Evolutionary conservation across 2,888 invertebrate genomes (phyloP).

Genomic region (Charanyca ferruginea): DNA sequence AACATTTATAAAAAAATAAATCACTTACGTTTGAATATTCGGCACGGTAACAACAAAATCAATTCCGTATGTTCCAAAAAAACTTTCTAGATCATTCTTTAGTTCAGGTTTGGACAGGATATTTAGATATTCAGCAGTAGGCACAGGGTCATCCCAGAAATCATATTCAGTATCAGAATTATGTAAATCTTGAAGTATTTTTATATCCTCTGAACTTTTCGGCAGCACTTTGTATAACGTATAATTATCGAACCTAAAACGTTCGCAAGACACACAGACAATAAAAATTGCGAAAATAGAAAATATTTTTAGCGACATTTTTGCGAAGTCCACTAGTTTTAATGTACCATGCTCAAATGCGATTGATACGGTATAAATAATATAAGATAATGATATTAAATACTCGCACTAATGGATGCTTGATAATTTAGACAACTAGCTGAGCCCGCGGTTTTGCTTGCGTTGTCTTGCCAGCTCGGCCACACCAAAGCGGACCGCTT

Average conservation of each 20-base stretch:
- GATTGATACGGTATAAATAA: conserved; percentile 13
- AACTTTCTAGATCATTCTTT: conserved; percentile 76
- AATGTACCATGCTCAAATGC: conserved; percentile 16
- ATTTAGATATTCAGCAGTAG: conserved; percentile 77
- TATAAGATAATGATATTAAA: conserved; percentile 26
- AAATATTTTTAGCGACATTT: conserved; percentile 65
- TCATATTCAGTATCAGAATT: conserved; percentile 80
- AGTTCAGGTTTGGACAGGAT: conserved; percentile 84
- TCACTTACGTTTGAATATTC: conserved; percentile 89
- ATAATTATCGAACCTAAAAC: conserved; percentile 81
- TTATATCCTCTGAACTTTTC: conserved; percentile 84
- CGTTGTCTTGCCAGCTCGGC: too few relatives aligned
- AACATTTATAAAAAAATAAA: neutral
- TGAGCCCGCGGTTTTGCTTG: too few relatives aligned
- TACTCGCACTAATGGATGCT: conserved; percentile 31
- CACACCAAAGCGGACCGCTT: too few relatives aligned
- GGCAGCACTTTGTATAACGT: conserved; percentile 91
- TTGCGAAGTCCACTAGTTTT: conserved; percentile 6
- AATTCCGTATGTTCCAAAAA: conserved; percentile 79
- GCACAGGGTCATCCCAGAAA: conserved; percentile 84
- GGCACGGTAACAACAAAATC: conserved; percentile 81
- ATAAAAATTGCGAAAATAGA: conserved; percentile 48
- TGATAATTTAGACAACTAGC: conserved; percentile 16
- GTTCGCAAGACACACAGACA: conserved; percentile 65
- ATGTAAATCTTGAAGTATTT: conserved; percentile 85